A percentile compares a stretch with the other conserved stretches of the same genome.
phyloP scores from a whole-genome alignment of 2,888 invertebrate species.

The Lucinisca nassula region DNA sequence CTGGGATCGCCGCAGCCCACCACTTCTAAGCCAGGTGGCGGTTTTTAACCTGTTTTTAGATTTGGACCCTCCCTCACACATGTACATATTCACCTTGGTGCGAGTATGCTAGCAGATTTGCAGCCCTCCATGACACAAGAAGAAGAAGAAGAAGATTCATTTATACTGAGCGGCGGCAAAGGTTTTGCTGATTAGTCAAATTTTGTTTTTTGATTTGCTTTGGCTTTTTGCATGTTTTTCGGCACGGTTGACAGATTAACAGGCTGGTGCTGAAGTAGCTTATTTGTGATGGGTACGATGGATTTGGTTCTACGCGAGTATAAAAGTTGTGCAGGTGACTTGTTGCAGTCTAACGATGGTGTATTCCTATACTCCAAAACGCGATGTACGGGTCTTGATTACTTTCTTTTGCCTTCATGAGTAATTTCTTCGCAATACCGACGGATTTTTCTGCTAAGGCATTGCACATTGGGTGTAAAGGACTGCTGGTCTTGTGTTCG shows the following conservation, averaged over 20 bases:
- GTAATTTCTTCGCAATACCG: not conserved
- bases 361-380: conserved; percentile 56
- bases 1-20: too few species aligned
- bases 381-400: conserved; percentile 24
- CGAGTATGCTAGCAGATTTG: too few species aligned
- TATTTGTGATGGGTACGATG: not conserved
- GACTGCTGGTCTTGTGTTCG: not conserved
- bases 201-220: not conserved
- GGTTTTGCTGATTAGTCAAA: not conserved
- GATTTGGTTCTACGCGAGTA: not conserved
- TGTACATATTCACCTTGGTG: too few species aligned
- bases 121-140: too few species aligned
- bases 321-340: conserved; percentile 59
- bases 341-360: conserved; percentile 36
- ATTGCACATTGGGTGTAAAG: not conserved
- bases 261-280: not conserved
- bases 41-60: too few species aligned
- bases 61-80: too few species aligned
- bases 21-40: too few species aligned
- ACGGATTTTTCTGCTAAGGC: not conserved
- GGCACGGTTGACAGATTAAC: not conserved
- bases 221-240: not conserved
- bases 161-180: not conserved
- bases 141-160: too few species aligned
- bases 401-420: not conserved